Conservation (phyloP, 1,140 invertebrate genomes). For the Nasonia giraulti region DNA sequence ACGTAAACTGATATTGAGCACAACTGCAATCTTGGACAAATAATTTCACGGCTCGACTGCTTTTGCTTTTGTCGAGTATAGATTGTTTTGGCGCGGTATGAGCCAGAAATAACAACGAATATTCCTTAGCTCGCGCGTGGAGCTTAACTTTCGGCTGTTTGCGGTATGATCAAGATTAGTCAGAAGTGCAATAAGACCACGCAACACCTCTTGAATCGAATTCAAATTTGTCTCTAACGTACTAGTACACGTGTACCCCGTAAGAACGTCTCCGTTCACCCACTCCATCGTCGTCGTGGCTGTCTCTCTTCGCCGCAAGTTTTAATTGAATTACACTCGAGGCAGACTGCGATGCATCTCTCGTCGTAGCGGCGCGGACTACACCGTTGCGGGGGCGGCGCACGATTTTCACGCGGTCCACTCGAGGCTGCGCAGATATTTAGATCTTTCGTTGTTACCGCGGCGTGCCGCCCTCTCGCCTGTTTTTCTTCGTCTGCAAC, state of each 20-base stretch:
- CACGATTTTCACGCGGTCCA: background rate
- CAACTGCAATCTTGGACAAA: background rate
- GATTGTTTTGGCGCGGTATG: too few species aligned
- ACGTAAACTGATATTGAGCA: background rate
- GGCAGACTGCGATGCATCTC: background rate
- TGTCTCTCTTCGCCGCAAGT: background rate
- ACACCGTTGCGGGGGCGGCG: too few species aligned
- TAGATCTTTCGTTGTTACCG: background rate
- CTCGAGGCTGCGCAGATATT: background rate
- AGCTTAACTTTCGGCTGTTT: too few species aligned
- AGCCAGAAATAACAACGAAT: too few species aligned
- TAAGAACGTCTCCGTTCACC: background rate
- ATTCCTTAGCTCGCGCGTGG: too few species aligned
- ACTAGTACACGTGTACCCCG: background rate
- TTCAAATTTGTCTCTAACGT: background rate
- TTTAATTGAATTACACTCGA: slow-evolving; percentile 36
- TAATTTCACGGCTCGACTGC: background rate
- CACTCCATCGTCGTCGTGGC: too few species aligned
- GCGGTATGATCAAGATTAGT: too few species aligned
- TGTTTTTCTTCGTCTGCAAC: background rate
- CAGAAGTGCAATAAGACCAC: too few species aligned
- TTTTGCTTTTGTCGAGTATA: too few species aligned
- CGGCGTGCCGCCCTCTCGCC: background rate
- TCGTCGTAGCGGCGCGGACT: too few species aligned
- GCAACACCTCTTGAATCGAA: background rate